Evolutionary conservation across 2,113 vertebrate species (phyloP), one percentile per base, ranked within the genome.

Genomic region (Pituophis catenifer): DNA sequence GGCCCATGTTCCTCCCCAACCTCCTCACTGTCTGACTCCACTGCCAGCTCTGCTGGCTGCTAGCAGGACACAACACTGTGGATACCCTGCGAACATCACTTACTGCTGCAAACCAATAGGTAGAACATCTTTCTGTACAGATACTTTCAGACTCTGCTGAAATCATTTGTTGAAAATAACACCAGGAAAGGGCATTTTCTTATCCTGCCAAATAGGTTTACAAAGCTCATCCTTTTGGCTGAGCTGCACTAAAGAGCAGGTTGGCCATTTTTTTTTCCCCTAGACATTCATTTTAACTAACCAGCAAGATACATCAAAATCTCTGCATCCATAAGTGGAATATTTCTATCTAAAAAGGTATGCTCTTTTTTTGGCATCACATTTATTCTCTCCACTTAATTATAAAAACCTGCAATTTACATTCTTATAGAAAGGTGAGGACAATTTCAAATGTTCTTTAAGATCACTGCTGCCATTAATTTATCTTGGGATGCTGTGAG

Each of bases 391-490:
- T 53, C n/a, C 0, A 91, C 29, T 50, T 81, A 93, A 55, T 88
- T 26, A 88, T 5, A 91, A 89, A 94, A 95, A 94, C 93, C 93
- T 93, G 93, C 85, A 81, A 94, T 93, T 91, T 55, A 91, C 44
- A 54, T 93, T 95, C 54, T 54, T 53, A 24, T 6, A 23, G 91
- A 55, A 50, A 55, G 58, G n/a, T 90, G 88, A 94, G 48, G 81
- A 33, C 48, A 52, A n/a, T 91, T 96, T 94, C 91, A 94, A 94
- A 17, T 58, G 81, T 94, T 94, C 95, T 94, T 1, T 92, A 91
- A 87, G 89, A 94, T 92, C 59, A 26, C 95, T 94, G 90, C 26
- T 95, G 93, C 91, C 89, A 94, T 94, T 95, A 95, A 95, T 85
- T 94, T 86, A 5, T 86, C 2, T 93, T 81, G 91, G 93, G 86